Base-by-base conservation (phyloP, 2,113 vertebrate species). In the Pavo muticus region DNA sequence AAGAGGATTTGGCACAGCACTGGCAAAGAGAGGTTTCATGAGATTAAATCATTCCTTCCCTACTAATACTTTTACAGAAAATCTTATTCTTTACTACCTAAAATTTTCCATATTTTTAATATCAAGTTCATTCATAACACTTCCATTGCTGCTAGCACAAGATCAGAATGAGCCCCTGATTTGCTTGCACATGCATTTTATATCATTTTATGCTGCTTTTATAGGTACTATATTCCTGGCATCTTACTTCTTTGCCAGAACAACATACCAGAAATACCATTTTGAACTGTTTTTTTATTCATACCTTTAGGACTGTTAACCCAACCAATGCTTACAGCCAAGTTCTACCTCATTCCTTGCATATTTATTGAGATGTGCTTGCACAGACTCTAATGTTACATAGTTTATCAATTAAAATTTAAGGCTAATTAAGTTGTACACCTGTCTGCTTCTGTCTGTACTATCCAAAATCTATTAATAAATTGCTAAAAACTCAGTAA, bases 231-330 rank as follows among this genome's bases (percentile, higher is more conserved):
- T 16, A 87, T 88, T 96, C 89, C 87, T 57, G 76, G 63, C 16
- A 70, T 59, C 24, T 48, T 72, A 54, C 52, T 93, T 90, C 54
- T 45, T 37, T 90, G 39, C 71, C 83, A 90, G 70, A 91, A 88
- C 11, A 83, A 45, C 89, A 92, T 95, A 94, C 54, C 77, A 80
- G 88, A 91, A 96, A 96, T 95, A 84, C 63, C 67, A 50, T 88
- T 90, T 95, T 85, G 40, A 80, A 90, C 52, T 37, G 6, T 4
- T 70, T 57, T 73, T 81, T 73, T 75, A 61, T 76, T 91, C 91
- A 47, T 39, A 69, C 17, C 19, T 47, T 39, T 30, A 73, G 79
- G 50, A 37, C 44, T 88, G 23, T 54, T 87, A 87, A 61, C 47
- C 18, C 25, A 74, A 5, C 6, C 19, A 35, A 25, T 59, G 52